Evolutionary conservation across 1,140 invertebrate genomes (phyloP).

Genomic region (Heliconius nattereri): DNA sequence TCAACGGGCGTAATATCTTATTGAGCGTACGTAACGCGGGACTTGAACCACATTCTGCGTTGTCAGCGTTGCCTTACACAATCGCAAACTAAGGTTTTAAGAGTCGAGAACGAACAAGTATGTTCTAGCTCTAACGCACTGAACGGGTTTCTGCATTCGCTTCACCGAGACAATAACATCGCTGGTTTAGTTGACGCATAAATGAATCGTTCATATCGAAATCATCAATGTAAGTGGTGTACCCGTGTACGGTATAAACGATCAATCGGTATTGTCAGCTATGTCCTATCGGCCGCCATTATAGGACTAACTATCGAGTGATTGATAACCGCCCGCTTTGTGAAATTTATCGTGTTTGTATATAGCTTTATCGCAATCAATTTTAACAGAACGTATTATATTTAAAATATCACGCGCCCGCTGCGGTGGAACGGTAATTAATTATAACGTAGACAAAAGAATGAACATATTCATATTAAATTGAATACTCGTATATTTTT

Average conservation of each 20-base stretch:
- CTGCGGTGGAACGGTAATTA: slow-evolving; percentile 22
- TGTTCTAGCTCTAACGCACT: slow-evolving; percentile 5
- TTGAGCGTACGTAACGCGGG: slow-evolving; percentile 26
- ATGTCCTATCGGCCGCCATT: slow-evolving; percentile 33
- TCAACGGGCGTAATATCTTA: slow-evolving; percentile 22
- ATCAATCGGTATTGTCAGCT: slow-evolving; percentile 34
- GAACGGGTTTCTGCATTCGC: slow-evolving; percentile 23
- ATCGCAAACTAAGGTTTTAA: slow-evolving; percentile 25
- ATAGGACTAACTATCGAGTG: slow-evolving; percentile 29
- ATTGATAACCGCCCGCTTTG: slow-evolving; percentile 43
- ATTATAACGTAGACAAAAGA: slow-evolving; percentile 10
- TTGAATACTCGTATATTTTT: not conserved
- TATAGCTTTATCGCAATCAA: slow-evolving; percentile 32
- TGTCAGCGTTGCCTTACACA: slow-evolving; percentile 28
- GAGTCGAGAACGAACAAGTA: slow-evolving; percentile 27
- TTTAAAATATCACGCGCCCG: slow-evolving; percentile 21
- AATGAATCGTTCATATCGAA: slow-evolving; percentile 12
- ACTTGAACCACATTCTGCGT: slow-evolving; percentile 25
- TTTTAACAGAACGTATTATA: slow-evolving; percentile 19
- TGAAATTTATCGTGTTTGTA: slow-evolving; percentile 36
- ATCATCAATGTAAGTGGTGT: slow-evolving; percentile 23
- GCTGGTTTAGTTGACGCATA: not conserved
- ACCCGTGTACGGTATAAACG: not conserved
- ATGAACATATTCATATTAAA: slow-evolving; percentile 1
- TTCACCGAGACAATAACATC: slow-evolving; percentile 3